Percentiles rank a stretch among this genome's conserved stretches.
phyloP scores from a whole-genome alignment of 1,140 invertebrate genomes.

The Nixonia krombeini region DNA sequence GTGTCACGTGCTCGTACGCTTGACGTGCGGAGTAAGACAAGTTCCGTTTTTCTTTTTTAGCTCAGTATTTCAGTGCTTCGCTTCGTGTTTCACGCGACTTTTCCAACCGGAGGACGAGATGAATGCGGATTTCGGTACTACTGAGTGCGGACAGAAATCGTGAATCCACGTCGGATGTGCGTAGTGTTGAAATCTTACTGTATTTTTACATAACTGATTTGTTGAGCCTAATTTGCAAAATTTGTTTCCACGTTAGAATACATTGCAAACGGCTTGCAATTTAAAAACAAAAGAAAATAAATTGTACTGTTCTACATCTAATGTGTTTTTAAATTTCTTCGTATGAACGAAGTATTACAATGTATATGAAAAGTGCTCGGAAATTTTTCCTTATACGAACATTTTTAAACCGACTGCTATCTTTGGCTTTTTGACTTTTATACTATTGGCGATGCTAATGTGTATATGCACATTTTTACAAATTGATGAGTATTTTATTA shows the following conservation, averaged over 20 bases:
- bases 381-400: too few species aligned
- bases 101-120: slow-evolving; percentile 1
- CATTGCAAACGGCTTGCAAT: too few species aligned
- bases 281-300: too few species aligned
- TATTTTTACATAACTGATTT: too few species aligned
- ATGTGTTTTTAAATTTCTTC: background rate
- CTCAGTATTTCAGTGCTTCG: slow-evolving; percentile 33
- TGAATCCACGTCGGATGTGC: slow-evolving; percentile 1
- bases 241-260: too few species aligned
- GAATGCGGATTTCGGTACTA: slow-evolving; percentile 2
- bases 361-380: too few species aligned
- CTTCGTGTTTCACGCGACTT: slow-evolving; percentile 15
- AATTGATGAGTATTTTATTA: too few species aligned
- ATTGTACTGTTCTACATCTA: background rate
- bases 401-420: too few species aligned
- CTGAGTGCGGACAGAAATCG: slow-evolving; percentile 8
- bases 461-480: too few species aligned
- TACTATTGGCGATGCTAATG: too few species aligned
- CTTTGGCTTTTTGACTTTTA: too few species aligned
- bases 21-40: slow-evolving; percentile 15
- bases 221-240: too few species aligned
- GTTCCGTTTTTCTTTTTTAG: slow-evolving; percentile 13
- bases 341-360: background rate
- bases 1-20: slow-evolving; percentile 36
- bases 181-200: background rate